Base-by-base conservation (phyloP, 2,113 vertebrate genomes). In the Gymnogyps californianus region DNA sequence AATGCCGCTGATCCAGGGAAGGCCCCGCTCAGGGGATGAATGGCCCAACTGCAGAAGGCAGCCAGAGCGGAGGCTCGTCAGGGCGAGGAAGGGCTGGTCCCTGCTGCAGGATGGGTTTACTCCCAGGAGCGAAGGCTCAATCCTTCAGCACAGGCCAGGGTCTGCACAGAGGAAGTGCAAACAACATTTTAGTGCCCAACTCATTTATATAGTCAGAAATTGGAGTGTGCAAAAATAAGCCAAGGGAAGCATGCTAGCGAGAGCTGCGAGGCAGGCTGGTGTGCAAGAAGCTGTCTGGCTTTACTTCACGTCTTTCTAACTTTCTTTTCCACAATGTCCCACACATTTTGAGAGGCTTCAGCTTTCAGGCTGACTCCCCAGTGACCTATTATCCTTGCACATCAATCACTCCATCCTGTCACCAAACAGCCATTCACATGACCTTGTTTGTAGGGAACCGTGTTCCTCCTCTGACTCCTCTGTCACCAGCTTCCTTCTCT, bases 391-490 rank as follows among this genome's bases (percentile, higher is more conserved):
- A 87, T 89, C 62, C 75, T 34, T 58, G 52, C 62, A 85, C 59
- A 76, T 83, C 40, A 3, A 94, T 88, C 87, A 93, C 71, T 81
- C 91, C 46, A 28, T 64, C 71, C 90, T 94, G 81, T 86, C 95
- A 95, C 78, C 84, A 83, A 47, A 57, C 36, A 86, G 84, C 42
- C 79, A 74, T 90, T 92, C 90, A 86, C 66, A 89, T 26, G 91
- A 91, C 93, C 83, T 49, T 51, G 61, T 79, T 79, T 65, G 69
- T 46, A 83, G 55, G 76, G 75, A 94, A 74, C 78, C 1, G 0
- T 65, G 55, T 19, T 89, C 90, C 85, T 95, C 55, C 65, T 80
- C 88, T 32, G 55, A 66, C 67, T 85, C 62, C 62, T 80, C 79
- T 62, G 80, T 71, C 76, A 83, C 86, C 83, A 81, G 7, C 79